phyloP scores from a whole-genome alignment of 2,888 invertebrate species.

The Philopedon plagiatum region DNA sequence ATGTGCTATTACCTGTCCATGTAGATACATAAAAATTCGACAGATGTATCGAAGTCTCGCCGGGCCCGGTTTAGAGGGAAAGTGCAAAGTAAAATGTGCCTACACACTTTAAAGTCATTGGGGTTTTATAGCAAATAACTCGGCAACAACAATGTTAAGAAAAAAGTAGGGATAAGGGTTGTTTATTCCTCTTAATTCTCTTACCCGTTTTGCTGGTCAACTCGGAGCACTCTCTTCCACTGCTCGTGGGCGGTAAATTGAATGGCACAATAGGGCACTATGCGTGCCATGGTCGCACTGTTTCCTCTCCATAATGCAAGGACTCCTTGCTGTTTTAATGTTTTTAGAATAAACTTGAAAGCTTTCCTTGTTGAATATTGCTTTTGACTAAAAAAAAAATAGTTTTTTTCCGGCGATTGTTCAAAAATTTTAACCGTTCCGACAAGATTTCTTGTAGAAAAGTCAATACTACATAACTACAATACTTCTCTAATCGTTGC shows the following conservation, averaged over 20 bases:
- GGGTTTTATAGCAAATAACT: no score
- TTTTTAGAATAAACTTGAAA: constrained; percentile 76
- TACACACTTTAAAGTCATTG: no score
- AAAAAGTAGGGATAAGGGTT: background rate
- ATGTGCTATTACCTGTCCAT: no score
- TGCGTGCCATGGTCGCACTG: constrained; percentile 97
- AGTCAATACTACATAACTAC: no score
- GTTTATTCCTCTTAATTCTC: background rate
- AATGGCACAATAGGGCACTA: constrained; percentile 96
- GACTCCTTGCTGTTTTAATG: constrained; percentile 84
- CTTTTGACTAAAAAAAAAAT: constrained; percentile 71
- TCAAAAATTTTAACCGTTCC: background rate
- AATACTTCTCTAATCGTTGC: no score
- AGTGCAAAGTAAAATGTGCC: no score
- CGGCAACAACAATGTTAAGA: no score
- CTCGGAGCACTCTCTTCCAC: constrained; percentile 86
- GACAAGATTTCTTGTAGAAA: no score
- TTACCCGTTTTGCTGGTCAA: constrained; percentile 76
- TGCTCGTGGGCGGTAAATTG: constrained; percentile 99
- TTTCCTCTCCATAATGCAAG: constrained; percentile 96
- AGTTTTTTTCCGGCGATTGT: background rate
- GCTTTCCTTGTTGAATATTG: constrained; percentile 84
- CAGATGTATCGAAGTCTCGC: no score
- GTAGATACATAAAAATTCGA: no score
- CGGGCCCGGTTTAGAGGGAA: no score